Conservation (phyloP, 2,888 invertebrate species). For the Unio pictorum region DNA sequence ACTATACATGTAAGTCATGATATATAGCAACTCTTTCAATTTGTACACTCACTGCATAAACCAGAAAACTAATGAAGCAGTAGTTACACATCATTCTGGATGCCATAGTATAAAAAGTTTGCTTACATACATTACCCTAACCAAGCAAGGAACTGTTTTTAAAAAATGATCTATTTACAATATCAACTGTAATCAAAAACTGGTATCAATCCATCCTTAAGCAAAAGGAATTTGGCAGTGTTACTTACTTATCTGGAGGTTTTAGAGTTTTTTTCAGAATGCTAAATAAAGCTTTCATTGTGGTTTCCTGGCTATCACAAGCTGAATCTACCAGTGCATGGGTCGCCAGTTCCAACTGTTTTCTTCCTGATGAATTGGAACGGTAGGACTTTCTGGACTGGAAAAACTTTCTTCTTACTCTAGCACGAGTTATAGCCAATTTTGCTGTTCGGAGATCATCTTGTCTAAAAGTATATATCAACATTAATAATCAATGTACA, state of each 20-base stretch:
- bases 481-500: background rate
- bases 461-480: constrained; percentile 25
- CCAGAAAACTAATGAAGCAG: too few species aligned
- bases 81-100: too few species aligned
- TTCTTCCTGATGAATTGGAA: constrained; percentile 44
- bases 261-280: constrained; percentile 30
- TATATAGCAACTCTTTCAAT: too few species aligned
- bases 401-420: constrained; percentile 73
- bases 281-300: constrained; percentile 52
- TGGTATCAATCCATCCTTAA: too few species aligned
- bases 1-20: too few species aligned
- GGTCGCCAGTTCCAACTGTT: constrained; percentile 48
- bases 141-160: too few species aligned
- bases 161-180: too few species aligned
- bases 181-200: too few species aligned
- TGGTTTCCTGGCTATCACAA: constrained; percentile 46
- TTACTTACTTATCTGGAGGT: constrained; percentile 30
- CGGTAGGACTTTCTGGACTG: constrained; percentile 68
- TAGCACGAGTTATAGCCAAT: constrained; percentile 56
- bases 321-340: constrained; percentile 68
- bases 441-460: constrained; percentile 56
- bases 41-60: too few species aligned
- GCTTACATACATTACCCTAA: too few species aligned
- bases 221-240: background rate
- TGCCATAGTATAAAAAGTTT: too few species aligned